Evolutionary conservation across 1,140 invertebrate species (phyloP).

Genomic region (Drosophila yakuba): DNA sequence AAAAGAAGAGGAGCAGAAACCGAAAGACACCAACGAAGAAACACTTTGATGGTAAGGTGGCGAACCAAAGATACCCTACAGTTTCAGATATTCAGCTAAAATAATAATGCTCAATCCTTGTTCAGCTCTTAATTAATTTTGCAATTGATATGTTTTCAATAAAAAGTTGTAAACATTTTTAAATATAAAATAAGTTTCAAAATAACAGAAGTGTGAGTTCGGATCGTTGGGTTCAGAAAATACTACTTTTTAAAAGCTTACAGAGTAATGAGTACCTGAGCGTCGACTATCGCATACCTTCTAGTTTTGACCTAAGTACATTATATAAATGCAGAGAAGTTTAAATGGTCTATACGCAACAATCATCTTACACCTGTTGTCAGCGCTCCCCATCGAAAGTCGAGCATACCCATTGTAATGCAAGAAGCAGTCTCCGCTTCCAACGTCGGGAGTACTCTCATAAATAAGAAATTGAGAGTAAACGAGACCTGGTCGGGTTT

Average conservation of each 20-base stretch:
- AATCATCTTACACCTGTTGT: not conserved
- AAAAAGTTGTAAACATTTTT: too few species aligned
- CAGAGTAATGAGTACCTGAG: not conserved
- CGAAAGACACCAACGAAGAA: not conserved
- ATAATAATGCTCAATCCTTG: too few species aligned
- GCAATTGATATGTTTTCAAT: too few species aligned
- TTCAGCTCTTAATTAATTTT: too few species aligned
- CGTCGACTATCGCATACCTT: too few species aligned
- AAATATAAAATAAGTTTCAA: too few species aligned
- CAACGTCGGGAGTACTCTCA: slow-evolving; percentile 22
- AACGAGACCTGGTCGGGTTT: slow-evolving; percentile 7
- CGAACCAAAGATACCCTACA: not conserved
- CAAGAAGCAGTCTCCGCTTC: slow-evolving; percentile 1
- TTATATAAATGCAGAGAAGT: not conserved
- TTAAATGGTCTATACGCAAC: not conserved
- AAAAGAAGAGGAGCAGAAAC: slow-evolving; percentile 11
- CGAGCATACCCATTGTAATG: slow-evolving; percentile 5
- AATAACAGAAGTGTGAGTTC: too few species aligned
- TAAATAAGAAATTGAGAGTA: slow-evolving; percentile 52
- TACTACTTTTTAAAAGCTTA: not conserved
- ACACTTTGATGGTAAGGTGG: not conserved
- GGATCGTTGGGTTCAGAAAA: too few species aligned
- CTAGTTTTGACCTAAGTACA: too few species aligned
- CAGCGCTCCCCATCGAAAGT: not conserved
- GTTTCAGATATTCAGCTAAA: too few species aligned